Base-by-base conservation (phyloP, 2,888 invertebrate species). In the Zhuqinia jingwanae region DNA sequence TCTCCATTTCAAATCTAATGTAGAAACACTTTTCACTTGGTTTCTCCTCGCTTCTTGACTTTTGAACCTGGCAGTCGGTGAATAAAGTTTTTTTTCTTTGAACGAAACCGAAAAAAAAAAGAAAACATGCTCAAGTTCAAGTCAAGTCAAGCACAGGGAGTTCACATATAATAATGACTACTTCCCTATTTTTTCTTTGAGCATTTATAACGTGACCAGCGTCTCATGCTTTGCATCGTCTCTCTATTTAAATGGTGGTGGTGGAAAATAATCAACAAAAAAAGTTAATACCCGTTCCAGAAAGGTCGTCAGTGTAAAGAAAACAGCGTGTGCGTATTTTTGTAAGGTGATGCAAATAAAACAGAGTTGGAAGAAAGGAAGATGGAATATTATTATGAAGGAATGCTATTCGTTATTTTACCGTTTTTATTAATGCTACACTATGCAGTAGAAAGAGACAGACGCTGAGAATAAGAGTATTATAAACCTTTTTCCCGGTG, bases 11-110 rank as follows among this genome's bases (percentile, higher is more conserved):
- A 36, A 11, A 13, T n/a, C 50, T 58, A 70, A 75, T 56, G 63
- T 20, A 53, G 77, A 84, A 77, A 76, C 76, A 83, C 77, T 84
- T 84, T 84, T 68, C 83, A 45, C 83, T 65, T 68, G 47, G 83
- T 84, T 84, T 84, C 76, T 84, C 83, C 76, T 84, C 83, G 76
- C 76, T 77, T 75, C 83, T 53, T 53, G 53, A 83, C 65, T 65
- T 76, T 53, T 83, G 73, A 82, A 63, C 77, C 77, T 60, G 13
- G 56, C 56, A 75, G 36, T n/a, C 42, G 42, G 76, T 77, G 76
- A 77, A 77, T 77, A 77, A 77, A 77, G 42, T 58, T 77, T n/a
- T 36, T 36, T 77, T 77, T 58, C 77, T 77, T 77, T 77, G 77
- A 77, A 60, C 42, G 22, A 22, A 36, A 60, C 77, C 60, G 45